Base-by-base conservation (phyloP, 1,140 invertebrate genomes). In the Babylonia areolata region DNA sequence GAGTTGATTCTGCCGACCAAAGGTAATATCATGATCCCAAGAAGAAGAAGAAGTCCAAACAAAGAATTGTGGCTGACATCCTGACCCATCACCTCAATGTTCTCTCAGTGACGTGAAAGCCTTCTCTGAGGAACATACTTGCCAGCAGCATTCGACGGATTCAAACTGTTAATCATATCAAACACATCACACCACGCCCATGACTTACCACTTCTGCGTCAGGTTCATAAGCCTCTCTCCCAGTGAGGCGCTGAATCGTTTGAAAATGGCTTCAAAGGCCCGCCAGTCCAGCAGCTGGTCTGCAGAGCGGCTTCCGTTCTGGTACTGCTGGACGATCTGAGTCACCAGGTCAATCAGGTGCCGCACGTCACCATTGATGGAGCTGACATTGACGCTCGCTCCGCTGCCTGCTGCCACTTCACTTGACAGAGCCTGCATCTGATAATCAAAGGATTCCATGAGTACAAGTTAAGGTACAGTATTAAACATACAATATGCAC, bases 171-270 rank as follows among this genome's bases (percentile, higher is more conserved):
- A 51, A 12, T 51, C 46, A 51, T 12, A 51, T 51, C 46, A 51
- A 12, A 17, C 46, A 51, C 46, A 51, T 17, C 17, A 51, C 5
- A 51, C 46, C 9, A 64, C 31, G 12, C 35, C 39, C 23, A 39
- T 5, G 11, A 86, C 80, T 86, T 20, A 87, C 86, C 75, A 84
- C 31, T 71, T 9, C 35, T 51, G 40, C 23, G 86, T 37, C 35
- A 87, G 23, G 40, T 87, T 78, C 71, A 85, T 77, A 3, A 89
- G 84, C 78, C 37, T 87, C 33, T 86, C 77, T 75, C 17, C 71
- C 15, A 89, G 6, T 20, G 54, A 77, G 28, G 12, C n/a, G 28
- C 85, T 58, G 35, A 87, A 79, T 20, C 73, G 54, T 37, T 85
- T 71, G 17, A 89, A 75, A 12, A 87, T 75, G 28, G 77, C 73